These are phyloP conservation scores for Amphiprion ocellaris DNA, from an alignment of 2,113 vertebrate species.

Conservation along the genomic window DNA sequence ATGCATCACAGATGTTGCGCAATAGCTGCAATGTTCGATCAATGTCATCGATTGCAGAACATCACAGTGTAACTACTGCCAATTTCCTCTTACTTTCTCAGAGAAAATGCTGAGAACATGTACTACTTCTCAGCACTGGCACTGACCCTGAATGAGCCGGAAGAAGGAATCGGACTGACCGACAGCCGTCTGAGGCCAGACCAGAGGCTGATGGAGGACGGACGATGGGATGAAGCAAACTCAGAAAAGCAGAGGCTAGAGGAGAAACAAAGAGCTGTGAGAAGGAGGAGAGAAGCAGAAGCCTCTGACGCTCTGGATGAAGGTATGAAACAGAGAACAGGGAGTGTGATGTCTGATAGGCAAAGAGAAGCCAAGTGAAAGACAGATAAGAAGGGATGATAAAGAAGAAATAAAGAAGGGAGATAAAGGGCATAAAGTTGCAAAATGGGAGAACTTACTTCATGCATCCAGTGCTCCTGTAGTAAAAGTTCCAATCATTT, in stretches of 20 bases:
- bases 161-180: conserved; percentile 88
- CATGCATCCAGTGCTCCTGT: neutral
- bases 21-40: conserved; percentile 22
- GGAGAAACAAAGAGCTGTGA: conserved; percentile 92
- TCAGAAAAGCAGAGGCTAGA: conserved; percentile 95
- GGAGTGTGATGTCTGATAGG: neutral
- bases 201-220: conserved; percentile 96
- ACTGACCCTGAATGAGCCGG: conserved; percentile 93
- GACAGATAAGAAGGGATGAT: neutral
- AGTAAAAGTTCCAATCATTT: conserved; percentile 7
- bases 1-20: conserved; percentile 7
- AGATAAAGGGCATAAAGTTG: neutral
- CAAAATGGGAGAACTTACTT: neutral
- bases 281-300: conserved; percentile 89
- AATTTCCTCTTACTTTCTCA: conserved; percentile 51
- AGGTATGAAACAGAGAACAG: conserved; percentile 80
- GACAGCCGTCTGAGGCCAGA: conserved; percentile 95
- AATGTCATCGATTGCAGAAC: conserved; percentile 17
- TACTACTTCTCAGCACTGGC: conserved; percentile 96
- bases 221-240: conserved; percentile 96
- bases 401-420: neutral
- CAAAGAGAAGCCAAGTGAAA: neutral
- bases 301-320: conserved; percentile 88
- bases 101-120: conserved; percentile 98
- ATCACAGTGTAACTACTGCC: neutral